Base-by-base conservation (phyloP, 2,113 vertebrate species). In the Corythornis madagascariensis region DNA sequence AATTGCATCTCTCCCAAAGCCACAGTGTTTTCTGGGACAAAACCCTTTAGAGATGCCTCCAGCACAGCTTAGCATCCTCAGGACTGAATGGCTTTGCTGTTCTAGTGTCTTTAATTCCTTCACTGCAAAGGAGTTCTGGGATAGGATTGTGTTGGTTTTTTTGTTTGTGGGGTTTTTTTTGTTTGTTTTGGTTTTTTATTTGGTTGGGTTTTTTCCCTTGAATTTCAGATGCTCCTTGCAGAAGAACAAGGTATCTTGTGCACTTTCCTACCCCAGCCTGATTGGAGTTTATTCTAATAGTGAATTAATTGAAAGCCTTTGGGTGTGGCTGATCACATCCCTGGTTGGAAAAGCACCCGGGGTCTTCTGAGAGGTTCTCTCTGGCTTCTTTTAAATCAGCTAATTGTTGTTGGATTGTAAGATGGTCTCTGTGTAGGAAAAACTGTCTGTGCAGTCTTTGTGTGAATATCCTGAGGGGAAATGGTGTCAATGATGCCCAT, bases 401-500 rank as follows among this genome's bases (percentile, higher is more conserved):
- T 79, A 47, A 4, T 60, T 85, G 50, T 26, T 8, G 6, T 11
- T n/a, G 67, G 55, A n/a, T 67, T 88, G 56, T 67, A 38, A 70
- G 71, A 53, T 40, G 25, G 67, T 9, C 77, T 28, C 19, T 4
- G 57, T 13, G 78, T 25, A 47, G 88, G 90, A 92, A 55, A 75
- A 63, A 42, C 42, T 13, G 6, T 50, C 59, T 24, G 42, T 24
- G 79, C 85, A 55, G 75, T 43, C 75, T 57, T 80, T 52, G 79
- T 83, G 78, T 56, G 66, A 85, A 14, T 20, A 69, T 11, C 29
- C 12, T 17, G 18, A 2, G 3, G 42, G 28, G 50, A 71, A 29
- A 26, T 13, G 2, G 18, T 17, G 13, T 13, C 7, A 1, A 42
- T 55, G 42, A 53, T 0, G 6, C 22, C 66, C 57, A 2, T 17